Conservation (phyloP, 2,797 vertebrate species). For the Gymnoscopelus braueri region DNA sequence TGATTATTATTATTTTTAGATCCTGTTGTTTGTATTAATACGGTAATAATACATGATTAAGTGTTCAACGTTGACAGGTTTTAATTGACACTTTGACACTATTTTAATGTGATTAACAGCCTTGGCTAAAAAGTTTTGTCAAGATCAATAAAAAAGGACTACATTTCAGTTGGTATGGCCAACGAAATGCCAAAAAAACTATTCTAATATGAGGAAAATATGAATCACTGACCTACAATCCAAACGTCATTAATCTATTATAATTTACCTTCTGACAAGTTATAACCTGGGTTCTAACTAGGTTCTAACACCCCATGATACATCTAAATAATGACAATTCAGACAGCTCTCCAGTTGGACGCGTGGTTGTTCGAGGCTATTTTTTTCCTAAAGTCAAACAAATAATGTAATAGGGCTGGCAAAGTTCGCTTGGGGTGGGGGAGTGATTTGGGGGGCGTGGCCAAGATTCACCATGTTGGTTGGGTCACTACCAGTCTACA, state of each 20-base stretch:
- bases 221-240: background rate
- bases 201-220: no score
- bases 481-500: no score
- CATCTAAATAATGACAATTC: constrained; percentile 35
- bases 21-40: no score
- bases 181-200: no score
- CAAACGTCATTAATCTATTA: constrained; percentile 4
- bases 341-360: constrained; percentile 46
- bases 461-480: no score
- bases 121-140: background rate
- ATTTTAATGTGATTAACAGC: background rate
- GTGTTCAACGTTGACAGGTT: background rate
- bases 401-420: constrained; percentile 13
- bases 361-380: background rate
- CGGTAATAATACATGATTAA: background rate
- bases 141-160: background rate
- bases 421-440: no score
- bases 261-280: constrained; percentile 24
- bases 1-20: no score
- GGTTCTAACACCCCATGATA: background rate
- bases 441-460: no score
- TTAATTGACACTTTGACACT: background rate
- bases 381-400: constrained; percentile 67
- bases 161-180: no score
- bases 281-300: background rate